Percentiles rank a stretch among this genome's conserved stretches.
Evolutionary conservation across 2,797 vertebrate genomes (phyloP).

Genomic region (Macroramphosus scolopax): DNA sequence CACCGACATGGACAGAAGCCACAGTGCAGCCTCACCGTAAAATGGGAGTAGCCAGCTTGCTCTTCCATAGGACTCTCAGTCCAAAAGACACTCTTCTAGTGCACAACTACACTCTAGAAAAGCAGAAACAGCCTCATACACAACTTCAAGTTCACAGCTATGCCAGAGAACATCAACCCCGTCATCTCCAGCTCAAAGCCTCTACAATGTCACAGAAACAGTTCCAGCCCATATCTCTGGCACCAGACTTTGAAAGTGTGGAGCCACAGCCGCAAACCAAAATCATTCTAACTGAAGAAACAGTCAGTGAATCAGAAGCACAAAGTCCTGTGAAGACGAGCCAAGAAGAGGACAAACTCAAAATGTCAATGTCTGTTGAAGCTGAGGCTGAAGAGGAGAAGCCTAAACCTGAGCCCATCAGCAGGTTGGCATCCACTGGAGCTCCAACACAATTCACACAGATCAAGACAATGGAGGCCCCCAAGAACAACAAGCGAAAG

Average conservation of each 20-base stretch:
- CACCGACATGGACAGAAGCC: constrained; percentile 46
- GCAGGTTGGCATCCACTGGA: not conserved
- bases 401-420: constrained; percentile 43
- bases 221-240: constrained; percentile 17
- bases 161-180: constrained; percentile 67
- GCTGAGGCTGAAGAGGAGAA: constrained; percentile 53
- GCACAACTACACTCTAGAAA: constrained; percentile 83
- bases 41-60: constrained; percentile 83
- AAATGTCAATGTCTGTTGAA: constrained; percentile 2
- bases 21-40: constrained; percentile 61
- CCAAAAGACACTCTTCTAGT: constrained; percentile 83
- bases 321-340: constrained; percentile 8
- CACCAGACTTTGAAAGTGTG: constrained; percentile 11
- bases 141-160: constrained; percentile 83
- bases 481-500: constrained; percentile 69
- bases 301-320: constrained; percentile 3
- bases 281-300: constrained; percentile 12
- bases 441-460: constrained; percentile 8
- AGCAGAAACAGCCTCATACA: constrained; percentile 57
- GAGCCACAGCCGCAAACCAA: constrained; percentile 21
- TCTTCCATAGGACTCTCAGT: constrained; percentile 82
- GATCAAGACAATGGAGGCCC: constrained; percentile 6
- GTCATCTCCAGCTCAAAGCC: constrained; percentile 53
- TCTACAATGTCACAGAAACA: constrained; percentile 8
- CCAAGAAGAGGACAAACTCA: constrained; percentile 14